Conservation (phyloP, 2,113 vertebrate species). For the Echinops telfairi region DNA sequence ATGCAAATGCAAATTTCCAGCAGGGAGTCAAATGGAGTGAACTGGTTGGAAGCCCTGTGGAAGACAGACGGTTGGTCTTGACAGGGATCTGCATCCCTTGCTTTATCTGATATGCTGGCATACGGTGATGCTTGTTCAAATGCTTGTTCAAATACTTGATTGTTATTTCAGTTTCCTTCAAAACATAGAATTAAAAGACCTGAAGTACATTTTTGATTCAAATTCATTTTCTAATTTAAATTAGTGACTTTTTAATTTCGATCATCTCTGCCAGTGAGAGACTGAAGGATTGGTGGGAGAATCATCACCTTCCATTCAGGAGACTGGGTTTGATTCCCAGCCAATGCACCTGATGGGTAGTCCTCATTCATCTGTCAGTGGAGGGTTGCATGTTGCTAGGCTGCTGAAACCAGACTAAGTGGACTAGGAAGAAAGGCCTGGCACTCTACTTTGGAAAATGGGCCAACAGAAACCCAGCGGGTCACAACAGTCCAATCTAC, state of each 20-base stretch:
- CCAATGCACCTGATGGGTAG: neutral
- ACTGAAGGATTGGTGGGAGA: too few relatives aligned
- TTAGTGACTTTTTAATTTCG: constrained; percentile 60
- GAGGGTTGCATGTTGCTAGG: neutral
- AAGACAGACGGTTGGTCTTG: neutral
- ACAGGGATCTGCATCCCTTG: constrained; percentile 30
- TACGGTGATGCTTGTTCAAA: constrained; percentile 49
- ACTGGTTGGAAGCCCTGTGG: too few relatives aligned
- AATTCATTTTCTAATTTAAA: constrained; percentile 57
- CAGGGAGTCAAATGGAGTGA: too few relatives aligned
- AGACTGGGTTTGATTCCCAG: too few relatives aligned
- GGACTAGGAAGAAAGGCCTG: neutral
- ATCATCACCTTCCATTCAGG: too few relatives aligned
- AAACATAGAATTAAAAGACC: constrained; percentile 48
- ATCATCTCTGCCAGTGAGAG: constrained; percentile 6
- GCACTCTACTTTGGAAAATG: neutral
- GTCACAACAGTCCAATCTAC: neutral
- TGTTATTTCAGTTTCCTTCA: constrained; percentile 36
- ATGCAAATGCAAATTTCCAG: too few relatives aligned
- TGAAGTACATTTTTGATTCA: constrained; percentile 40
- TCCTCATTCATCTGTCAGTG: neutral
- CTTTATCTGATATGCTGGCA: neutral
- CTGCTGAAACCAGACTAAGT: neutral
- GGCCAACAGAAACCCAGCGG: neutral
- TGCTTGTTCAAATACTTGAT: neutral